Evolutionary conservation across 2,797 vertebrate species (phyloP), one percentile per base, ranked within the genome.

Genomic region (Amazona finschi): DNA sequence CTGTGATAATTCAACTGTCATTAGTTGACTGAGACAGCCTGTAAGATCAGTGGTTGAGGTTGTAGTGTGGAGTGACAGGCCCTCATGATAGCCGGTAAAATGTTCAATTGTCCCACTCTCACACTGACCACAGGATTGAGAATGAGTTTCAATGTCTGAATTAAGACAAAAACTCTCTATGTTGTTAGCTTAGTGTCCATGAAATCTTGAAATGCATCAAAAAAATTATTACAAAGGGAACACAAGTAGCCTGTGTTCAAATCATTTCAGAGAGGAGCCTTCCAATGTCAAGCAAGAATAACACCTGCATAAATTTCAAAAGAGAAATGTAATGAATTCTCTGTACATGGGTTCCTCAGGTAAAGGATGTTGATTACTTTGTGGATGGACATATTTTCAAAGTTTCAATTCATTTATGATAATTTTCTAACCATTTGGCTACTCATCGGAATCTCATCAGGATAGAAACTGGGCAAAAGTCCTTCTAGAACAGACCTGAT

Each of bases 401-500:
- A 81, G 58, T 65, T 94, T 80, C 5, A 1, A 55, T 80, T 93
- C 67, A 91, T 93, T 84, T 76, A 85, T 36, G 52, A 62, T 79
- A 69, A 85, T 94, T 93, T 91, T 73, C 72, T 74, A 84, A 67
- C 47, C 67, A 55, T 89, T 96, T 96, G 81, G 85, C 92, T 91
- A 90, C 31, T 91, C 55, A 91, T 89, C 85, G 94, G 91, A 94
- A 92, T 80, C 75, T 95, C 5, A 3, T 85, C 86, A 89, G 61
- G 67, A 58, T 7, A 94, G 50, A 94, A 94, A 93, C 16, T 86
- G 72, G 58, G 57, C 70, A 95, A 82, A 93, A 93, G 75, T 60
- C 75, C 80, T 94, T 71, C 84, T 92, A 83, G 89, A 90, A 95
- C 85, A 94, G 92, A 89, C 73, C 67, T 93, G 77, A 93, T 96